A percentile compares a stretch with the other conserved stretches of the same genome.
Evolutionary conservation across 37 sponge, comb jelly and placozoan genomes (phyloP).

Genomic region (Halisarca cf. caerulea): DNA sequence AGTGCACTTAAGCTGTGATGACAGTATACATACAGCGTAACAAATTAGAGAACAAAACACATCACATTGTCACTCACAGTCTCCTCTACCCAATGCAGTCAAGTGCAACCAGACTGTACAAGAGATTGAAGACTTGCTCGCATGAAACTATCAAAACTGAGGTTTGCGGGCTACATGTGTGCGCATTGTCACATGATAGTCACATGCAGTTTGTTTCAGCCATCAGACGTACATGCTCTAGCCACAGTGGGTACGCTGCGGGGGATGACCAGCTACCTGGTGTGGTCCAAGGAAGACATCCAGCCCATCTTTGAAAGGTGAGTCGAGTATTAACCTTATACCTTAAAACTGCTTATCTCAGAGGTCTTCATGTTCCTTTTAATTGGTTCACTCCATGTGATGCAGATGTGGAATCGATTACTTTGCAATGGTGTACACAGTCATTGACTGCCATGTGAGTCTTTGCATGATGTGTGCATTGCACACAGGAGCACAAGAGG

Average conservation of each 20-base stretch:
- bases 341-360: too few species aligned
- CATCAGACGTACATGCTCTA: not conserved
- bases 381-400: too few species aligned
- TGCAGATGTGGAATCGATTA: not conserved
- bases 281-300: slow-evolving; percentile 3
- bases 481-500: too few species aligned
- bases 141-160: not conserved
- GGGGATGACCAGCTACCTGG: not conserved
- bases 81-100: not conserved
- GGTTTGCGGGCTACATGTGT: too few species aligned
- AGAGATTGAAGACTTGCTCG: not conserved
- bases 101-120: not conserved
- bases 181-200: too few species aligned
- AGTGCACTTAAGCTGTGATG: too few species aligned
- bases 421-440: not conserved
- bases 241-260: not conserved
- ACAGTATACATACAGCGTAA: too few species aligned
- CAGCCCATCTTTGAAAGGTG: not conserved
- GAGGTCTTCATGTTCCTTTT: too few species aligned
- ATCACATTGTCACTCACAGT: not conserved
- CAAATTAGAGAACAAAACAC: too few species aligned
- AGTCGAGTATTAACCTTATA: too few species aligned
- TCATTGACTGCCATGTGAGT: not conserved
- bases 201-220: not conserved
- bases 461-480: too few species aligned